Base-by-base conservation (phyloP, 2,797 vertebrate species). In the Pagetopsis macropterus region DNA sequence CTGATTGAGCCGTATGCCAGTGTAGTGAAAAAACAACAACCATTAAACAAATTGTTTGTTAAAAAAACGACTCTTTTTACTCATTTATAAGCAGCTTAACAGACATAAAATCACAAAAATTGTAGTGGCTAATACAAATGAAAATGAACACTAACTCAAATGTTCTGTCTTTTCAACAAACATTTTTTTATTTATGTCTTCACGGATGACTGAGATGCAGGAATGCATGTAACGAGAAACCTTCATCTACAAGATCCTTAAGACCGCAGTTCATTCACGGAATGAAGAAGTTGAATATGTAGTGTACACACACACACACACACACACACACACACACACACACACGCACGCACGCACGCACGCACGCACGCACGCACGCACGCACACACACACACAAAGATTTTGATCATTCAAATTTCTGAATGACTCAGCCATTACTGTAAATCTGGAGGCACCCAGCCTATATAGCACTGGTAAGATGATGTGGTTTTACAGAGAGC, bases 141-240 rank as follows among this genome's bases (percentile, higher is more conserved):
- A 63, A 75, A 79, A 75, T 40, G 54, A 75, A 65, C 23, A 46
- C 58, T 51, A 2, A 19, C 15, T 48, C 27, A 1, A 41, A 76
- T 70, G 71, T 61, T 89, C 84, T 65, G 51, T 40, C 23, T 75
- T 78, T 73, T 68, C 62, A 70, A 19, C 65, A 48, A 81, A 76
- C 46, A 31, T 77, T 79, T 82, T 80, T 80, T 43, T 62, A 84
- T 82, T 2, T 21, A 21, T 75, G 79, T 70, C 78, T 81, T 74
- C 68, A 76, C 80, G 78, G 76, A 79, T 69, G 83, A 87, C 71
- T 83, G 83, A 82, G 74, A 84, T 80, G 63, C 79, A 87, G 83
- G 78, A 89, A 84, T 3, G 76, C 66, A 44, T 88, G 73, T 58
- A 82, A 86, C 45, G 3, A 87, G 65, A 72, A 81, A 56, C 70